A percentile compares a stretch with the other conserved stretches of the same genome.
Evolutionary conservation across 1,140 invertebrate species (phyloP).

Genomic region (Drosophila subobscura): DNA sequence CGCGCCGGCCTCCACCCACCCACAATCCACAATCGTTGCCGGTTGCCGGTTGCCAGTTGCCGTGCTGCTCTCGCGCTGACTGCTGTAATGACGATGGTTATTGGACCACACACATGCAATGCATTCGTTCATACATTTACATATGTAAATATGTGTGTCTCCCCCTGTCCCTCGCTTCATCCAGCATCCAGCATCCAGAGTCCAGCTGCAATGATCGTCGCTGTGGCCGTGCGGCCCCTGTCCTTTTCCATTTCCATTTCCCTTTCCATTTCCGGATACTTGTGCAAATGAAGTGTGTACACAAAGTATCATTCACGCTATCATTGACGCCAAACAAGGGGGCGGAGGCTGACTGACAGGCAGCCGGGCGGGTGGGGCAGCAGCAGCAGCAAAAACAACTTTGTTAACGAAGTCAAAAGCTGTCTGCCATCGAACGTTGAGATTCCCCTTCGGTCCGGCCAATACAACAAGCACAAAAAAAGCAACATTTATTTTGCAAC

Average conservation of each 20-base stretch:
- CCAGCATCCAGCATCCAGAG: slow-evolving; percentile 23
- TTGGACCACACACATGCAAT: too few species aligned
- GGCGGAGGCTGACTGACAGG: neutral
- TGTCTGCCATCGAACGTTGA: slow-evolving; percentile 1
- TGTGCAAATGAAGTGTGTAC: slow-evolving; percentile 53
- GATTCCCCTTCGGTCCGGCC: slow-evolving; percentile 6
- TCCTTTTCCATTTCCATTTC: too few species aligned
- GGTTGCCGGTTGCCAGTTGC: too few species aligned
- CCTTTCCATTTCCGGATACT: slow-evolving; percentile 15
- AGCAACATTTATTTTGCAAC: slow-evolving; percentile 25
- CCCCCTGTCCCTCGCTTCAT: too few species aligned
- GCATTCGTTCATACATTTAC: too few species aligned
- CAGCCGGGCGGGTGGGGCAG: slow-evolving; percentile 5
- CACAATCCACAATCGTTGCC: too few species aligned
- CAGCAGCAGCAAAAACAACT: slow-evolving; percentile 34
- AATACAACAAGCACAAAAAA: slow-evolving; percentile 2
- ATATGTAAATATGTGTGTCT: too few species aligned
- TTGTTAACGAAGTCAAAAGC: slow-evolving; percentile 45
- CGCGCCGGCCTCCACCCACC: too few species aligned
- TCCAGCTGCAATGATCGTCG: slow-evolving; percentile 24
- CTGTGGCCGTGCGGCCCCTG: neutral
- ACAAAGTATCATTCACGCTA: slow-evolving; percentile 73
- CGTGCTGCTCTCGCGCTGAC: slow-evolving; percentile 22
- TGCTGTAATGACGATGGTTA: slow-evolving; percentile 43
- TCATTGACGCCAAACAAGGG: slow-evolving; percentile 65